Evolutionary conservation across 2,797 vertebrate species (phyloP), one percentile per base, ranked within the genome.

Genomic region (Pteropus rufus): DNA sequence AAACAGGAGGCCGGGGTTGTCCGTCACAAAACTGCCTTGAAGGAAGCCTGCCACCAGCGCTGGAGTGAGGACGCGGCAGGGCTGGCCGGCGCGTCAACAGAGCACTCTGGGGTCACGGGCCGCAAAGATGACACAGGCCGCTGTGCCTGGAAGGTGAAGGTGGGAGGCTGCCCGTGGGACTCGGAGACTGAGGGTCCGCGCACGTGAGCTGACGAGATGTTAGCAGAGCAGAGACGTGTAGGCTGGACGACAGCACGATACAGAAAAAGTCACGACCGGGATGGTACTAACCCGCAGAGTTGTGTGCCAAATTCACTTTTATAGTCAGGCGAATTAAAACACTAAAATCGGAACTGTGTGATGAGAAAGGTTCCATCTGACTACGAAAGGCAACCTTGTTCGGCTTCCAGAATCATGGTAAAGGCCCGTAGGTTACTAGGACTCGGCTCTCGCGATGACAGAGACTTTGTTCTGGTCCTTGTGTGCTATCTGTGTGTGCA

Each of bases 1-100:
- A 98, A 97, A 98, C 97, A 98, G 96, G 97, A 98, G 67, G 98
- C 97, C 91, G 88, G 97, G 98, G 98, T 93, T 96, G 97, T 97
- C 97, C 97, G 98, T 98, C 97, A 97, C 98, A 96, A 97, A 98
- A 98, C 96, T 89, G 95, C 97, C 97, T 83, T 87, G 94, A 89
- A 98, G 97, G 92, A 87, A 96, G 58, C 77, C 87, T 77, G 96
- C 65, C 39, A 86, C 19, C 60, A 24, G 89, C 44, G 3, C 65
- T 0, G 7, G 14, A 31, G 44, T 0, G 15, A 64, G 70, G 69
- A 11, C 46, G 29, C 0, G 21, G 52, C 4, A 2, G 56, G 36
- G 41, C 34, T 0, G 7, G 10, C 34, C 39, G 5, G 56, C 56
- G 24, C 87, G 5, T 67, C 31, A 0, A 24, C 58, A 23, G 69